A percentile compares a stretch with the other conserved stretches of the same genome.
These are phyloP conservation scores for Epistrophe eligans DNA, from an alignment of 2,888 invertebrate species.

Conservation along the genomic window DNA sequence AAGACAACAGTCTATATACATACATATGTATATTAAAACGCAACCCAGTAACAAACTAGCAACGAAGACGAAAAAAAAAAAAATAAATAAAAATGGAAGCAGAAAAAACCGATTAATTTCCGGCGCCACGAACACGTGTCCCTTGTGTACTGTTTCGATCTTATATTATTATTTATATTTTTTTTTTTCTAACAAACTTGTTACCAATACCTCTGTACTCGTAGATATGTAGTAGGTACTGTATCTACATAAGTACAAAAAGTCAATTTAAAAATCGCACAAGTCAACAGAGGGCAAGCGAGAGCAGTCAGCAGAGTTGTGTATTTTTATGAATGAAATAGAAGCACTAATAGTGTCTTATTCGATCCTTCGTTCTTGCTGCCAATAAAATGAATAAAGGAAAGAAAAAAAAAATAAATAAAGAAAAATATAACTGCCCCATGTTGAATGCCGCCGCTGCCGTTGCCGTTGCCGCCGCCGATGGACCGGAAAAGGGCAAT, in stretches of 20 bases:
- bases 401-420: constrained; percentile 1
- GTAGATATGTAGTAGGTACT: background rate
- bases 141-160: constrained; percentile 51
- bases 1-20: background rate
- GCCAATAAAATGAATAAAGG: constrained; percentile 36
- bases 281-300: constrained; percentile 54
- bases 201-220: background rate
- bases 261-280: constrained; percentile 60
- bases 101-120: constrained; percentile 48
- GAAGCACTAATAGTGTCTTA: constrained; percentile 66
- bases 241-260: constrained; percentile 17
- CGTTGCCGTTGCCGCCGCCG: background rate
- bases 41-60: constrained; percentile 3
- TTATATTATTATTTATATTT: constrained; percentile 39
- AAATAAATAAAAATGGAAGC: background rate
- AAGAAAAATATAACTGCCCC: constrained; percentile 27
- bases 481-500: constrained; percentile 72
- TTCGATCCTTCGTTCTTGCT: constrained; percentile 33
- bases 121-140: constrained; percentile 61
- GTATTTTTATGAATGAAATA: constrained; percentile 69
- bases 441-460: constrained; percentile 22
- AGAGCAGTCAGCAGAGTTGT: constrained; percentile 33
- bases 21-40: background rate
- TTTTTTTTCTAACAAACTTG: constrained; percentile 22
- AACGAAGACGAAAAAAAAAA: constrained; percentile 8